Evolutionary conservation across 2,888 invertebrate species (phyloP).

Genomic region (Leucophenga montana): DNA sequence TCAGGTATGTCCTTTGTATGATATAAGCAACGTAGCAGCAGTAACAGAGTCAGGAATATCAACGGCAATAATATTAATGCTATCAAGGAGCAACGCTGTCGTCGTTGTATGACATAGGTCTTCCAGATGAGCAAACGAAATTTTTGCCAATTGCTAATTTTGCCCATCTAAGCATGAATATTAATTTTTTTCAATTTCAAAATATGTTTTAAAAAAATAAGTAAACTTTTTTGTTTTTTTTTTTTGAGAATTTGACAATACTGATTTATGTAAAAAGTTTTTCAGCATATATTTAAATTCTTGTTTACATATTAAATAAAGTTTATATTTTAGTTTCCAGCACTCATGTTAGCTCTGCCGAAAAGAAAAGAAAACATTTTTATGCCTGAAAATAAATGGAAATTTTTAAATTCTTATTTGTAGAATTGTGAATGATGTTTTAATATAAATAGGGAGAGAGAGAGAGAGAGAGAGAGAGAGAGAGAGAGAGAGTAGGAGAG

Average conservation of each 20-base stretch:
- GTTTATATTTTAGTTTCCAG: no score
- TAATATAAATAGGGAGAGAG: no score
- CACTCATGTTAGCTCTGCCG: not conserved
- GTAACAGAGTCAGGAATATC: not conserved
- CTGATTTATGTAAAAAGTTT: not conserved
- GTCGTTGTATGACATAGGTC: conserved; percentile 37
- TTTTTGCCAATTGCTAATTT: conserved; percentile 28
- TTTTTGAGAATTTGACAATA: not conserved
- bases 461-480: no score
- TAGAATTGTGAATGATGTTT: not conserved
- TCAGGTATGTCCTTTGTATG: not conserved
- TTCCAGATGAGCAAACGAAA: conserved; percentile 42
- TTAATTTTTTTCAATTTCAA: no score
- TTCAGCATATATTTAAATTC: not conserved
- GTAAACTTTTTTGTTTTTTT: not conserved
- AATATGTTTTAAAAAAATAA: conserved; percentile 9
- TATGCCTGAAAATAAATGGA: not conserved
- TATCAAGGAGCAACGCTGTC: conserved; percentile 30
- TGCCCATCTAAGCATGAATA: not conserved
- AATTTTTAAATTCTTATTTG: not conserved
- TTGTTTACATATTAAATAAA: not conserved
- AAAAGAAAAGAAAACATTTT: not conserved
- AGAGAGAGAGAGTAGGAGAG: no score
- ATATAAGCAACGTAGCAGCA: no score
- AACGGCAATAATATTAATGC: not conserved